phyloP scores from a whole-genome alignment of 2,888 invertebrate species.

The Ypsolopha sequella region DNA sequence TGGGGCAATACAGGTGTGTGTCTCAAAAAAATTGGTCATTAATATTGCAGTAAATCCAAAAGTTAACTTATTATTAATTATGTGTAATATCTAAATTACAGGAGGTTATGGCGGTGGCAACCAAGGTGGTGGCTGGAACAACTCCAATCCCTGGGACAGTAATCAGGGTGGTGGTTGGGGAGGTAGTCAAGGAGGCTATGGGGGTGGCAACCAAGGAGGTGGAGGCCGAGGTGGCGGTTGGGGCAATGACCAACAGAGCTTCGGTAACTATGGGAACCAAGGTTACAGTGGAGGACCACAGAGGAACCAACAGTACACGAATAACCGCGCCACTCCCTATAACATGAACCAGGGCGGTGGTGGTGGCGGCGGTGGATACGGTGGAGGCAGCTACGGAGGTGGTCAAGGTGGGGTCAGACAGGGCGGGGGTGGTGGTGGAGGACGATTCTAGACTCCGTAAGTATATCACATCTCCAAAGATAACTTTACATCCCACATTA shows the following conservation, averaged over 20 bases:
- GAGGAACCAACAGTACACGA: slow-evolving; percentile 79
- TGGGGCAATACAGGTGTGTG: slow-evolving; percentile 43
- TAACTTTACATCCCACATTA: not conserved
- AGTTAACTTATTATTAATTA: too few relatives aligned
- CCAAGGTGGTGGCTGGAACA: slow-evolving; percentile 14
- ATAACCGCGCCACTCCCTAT: slow-evolving; percentile 79
- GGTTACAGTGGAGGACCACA: slow-evolving; percentile 89
- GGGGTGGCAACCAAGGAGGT: slow-evolving; percentile 33
- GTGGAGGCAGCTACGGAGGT: slow-evolving; percentile 54
- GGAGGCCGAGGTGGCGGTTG: slow-evolving; percentile 65
- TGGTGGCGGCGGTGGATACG: slow-evolving; percentile 49
- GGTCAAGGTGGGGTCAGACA: slow-evolving; percentile 57
- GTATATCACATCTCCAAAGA: slow-evolving; percentile 7
- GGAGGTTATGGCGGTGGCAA: slow-evolving; percentile 60
- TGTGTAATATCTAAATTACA: slow-evolving; percentile 18
- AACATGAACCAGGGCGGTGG: slow-evolving; percentile 75
- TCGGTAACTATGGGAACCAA: slow-evolving; percentile 86
- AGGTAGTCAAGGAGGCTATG: slow-evolving; percentile 39
- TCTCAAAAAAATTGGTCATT: slow-evolving; percentile 18
- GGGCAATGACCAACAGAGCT: slow-evolving; percentile 72
- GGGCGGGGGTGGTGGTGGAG: slow-evolving; percentile 45
- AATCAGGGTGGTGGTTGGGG: slow-evolving; percentile 22
- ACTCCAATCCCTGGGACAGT: slow-evolving; percentile 22
- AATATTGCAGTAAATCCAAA: not conserved
- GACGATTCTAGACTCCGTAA: slow-evolving; percentile 31